These are phyloP conservation scores for Botrylloides violaceus DNA, from an alignment of 23 tunicate genomes.

Conservation along the genomic window DNA sequence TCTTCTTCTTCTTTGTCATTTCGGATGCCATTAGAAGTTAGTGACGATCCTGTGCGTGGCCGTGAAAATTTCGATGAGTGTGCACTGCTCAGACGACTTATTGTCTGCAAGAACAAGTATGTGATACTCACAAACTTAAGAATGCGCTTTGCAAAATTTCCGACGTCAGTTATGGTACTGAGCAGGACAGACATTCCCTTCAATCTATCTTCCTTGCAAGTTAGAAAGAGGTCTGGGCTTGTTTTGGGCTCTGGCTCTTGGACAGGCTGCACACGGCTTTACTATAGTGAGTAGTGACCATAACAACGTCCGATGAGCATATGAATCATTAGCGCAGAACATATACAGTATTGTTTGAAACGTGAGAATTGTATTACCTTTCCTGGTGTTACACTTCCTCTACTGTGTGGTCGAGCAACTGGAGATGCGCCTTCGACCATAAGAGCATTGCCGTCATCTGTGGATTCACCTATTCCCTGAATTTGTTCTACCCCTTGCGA, in stretches of 20 bases:
- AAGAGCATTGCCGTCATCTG: conserved; percentile 11
- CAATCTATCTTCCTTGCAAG: too few relatives aligned
- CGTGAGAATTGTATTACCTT: conserved; percentile 38
- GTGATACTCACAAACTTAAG: too few relatives aligned
- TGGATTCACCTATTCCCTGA: neutral
- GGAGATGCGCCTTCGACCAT: conserved; percentile 54
- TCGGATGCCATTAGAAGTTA: conserved; percentile 26
- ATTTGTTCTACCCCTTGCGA: neutral
- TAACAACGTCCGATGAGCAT: too few relatives aligned
- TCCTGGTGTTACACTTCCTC: conserved; percentile 84
- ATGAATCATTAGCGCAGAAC: too few relatives aligned
- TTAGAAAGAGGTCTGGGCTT: too few relatives aligned
- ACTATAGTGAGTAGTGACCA: too few relatives aligned
- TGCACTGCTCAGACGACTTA: conserved; percentile 70
- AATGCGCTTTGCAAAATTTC: too few relatives aligned
- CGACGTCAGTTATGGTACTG: too few relatives aligned
- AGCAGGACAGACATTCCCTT: too few relatives aligned
- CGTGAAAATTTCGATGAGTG: conserved; percentile 47
- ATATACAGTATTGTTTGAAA: too few relatives aligned
- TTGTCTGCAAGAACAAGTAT: conserved; percentile 43
- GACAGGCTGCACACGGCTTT: too few relatives aligned
- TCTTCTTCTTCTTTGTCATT: conserved; percentile 40
- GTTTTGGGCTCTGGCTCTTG: too few relatives aligned
- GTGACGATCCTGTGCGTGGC: conserved; percentile 31
- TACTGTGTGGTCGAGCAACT: conserved; percentile 75